Evolutionary conservation across 2,888 invertebrate genomes (phyloP), one percentile per base, ranked within the genome.

Genomic region (Heteromyza rotundicornis): DNA sequence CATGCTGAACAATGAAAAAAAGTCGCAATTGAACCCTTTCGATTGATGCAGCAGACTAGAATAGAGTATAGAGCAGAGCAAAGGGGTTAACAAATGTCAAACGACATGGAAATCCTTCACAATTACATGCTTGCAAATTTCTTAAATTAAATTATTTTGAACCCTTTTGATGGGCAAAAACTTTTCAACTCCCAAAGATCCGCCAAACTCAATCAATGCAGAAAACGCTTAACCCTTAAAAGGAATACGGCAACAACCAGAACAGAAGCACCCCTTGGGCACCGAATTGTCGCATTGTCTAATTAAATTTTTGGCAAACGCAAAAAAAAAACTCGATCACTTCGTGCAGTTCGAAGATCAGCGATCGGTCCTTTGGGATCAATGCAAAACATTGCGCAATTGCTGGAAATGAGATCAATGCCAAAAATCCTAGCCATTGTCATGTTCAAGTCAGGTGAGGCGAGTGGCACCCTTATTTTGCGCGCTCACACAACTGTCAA

Each of bases 111-210:
- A 72, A 62, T 68, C 68, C 68, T 65, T 73, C 68, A 73, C 79
- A 79, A 80, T 79, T 79, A 80, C 79, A 80, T 76, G 80, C 79
- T 80, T 73, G 80, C 80, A 80, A 79, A 79, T 79, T 80, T 76
- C 65, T 22, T n/a, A 22, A 36, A 16, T 36, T 74, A 71, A 74
- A 74, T 76, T 74, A 74, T 76, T 75, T 74, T 71, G 68, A 75
- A 75, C 76, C 76, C 73, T 76, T 57, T 72, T 70, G 68, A 69
- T 68, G 64, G 64, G 72, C n/a, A n/a, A n/a, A n/a, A n/a, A n/a
- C n/a, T n/a, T n/a, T n/a, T n/a, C n/a, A n/a, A n/a, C n/a, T n/a
- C n/a, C n/a, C n/a, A n/a, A n/a, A n/a, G n/a, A n/a, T n/a, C n/a
- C n/a, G n/a, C n/a, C n/a, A n/a, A n/a, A n/a, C n/a, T n/a, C n/a